phyloP scores from a whole-genome alignment of 1,140 invertebrate species.

The Sminthurides bifidus region DNA sequence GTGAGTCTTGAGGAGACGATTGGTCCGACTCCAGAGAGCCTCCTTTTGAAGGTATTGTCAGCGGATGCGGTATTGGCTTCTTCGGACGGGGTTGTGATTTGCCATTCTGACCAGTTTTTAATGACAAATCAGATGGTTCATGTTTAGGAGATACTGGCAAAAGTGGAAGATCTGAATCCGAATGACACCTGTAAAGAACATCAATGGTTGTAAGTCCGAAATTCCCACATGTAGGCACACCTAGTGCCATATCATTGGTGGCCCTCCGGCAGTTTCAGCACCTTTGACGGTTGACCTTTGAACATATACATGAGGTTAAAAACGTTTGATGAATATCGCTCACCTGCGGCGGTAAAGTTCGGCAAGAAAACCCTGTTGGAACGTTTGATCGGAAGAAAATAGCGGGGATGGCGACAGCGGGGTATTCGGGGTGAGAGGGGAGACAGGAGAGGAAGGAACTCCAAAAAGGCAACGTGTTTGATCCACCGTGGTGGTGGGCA shows the following conservation, averaged over 20 bases:
- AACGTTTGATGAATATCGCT: too few species aligned
- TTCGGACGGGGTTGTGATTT: constrained; percentile 25
- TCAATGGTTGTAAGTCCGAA: too few species aligned
- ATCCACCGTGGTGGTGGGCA: constrained; percentile 21
- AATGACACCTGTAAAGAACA: constrained; percentile 47
- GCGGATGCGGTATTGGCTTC: constrained; percentile 35
- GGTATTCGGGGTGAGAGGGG: constrained; percentile 40
- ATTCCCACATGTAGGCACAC: too few species aligned
- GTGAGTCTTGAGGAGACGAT: constrained; percentile 59
- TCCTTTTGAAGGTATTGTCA: constrained; percentile 39
- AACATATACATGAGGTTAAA: background rate
- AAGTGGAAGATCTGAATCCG: constrained; percentile 53
- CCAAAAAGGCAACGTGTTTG: constrained; percentile 26
- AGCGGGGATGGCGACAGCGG: constrained; percentile 40
- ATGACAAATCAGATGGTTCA: constrained; percentile 23
- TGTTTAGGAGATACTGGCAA: constrained; percentile 30
- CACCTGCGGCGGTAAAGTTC: constrained; percentile 31
- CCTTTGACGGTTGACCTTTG: background rate
- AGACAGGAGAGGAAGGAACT: constrained; percentile 44
- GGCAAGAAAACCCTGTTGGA: constrained; percentile 38
- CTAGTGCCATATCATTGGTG: too few species aligned
- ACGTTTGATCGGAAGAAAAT: constrained; percentile 34
- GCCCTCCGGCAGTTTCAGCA: too few species aligned
- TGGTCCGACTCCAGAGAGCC: constrained; percentile 39
- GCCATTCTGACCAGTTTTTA: constrained; percentile 13